These are phyloP conservation scores for Hybognathus amarus DNA, from an alignment of 2,797 vertebrate genomes.

Conservation along the genomic window DNA sequence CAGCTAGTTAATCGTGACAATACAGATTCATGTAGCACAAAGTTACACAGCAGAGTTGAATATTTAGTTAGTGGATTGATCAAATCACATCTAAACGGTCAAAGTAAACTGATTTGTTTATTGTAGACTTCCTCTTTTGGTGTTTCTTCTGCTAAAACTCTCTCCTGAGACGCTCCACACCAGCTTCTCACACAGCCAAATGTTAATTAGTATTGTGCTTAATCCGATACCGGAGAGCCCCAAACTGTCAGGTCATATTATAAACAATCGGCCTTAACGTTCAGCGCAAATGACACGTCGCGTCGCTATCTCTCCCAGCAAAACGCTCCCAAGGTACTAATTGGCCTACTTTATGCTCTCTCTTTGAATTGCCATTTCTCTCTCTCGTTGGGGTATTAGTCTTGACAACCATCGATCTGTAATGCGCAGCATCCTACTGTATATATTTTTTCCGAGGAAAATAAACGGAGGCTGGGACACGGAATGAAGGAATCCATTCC, in stretches of 20 bases:
- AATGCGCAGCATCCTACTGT: constrained; percentile 55
- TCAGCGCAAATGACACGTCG: constrained; percentile 76
- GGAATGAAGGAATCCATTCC: constrained; percentile 69
- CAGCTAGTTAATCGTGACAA: not conserved
- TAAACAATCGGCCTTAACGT: constrained; percentile 80
- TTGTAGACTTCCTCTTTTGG: not conserved
- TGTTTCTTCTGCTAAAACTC: constrained; percentile 11
- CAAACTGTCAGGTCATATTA: constrained; percentile 86
- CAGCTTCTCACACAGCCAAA: constrained; percentile 67
- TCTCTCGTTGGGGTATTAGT: constrained; percentile 77
- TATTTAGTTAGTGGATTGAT: not conserved
- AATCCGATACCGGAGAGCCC: constrained; percentile 82
- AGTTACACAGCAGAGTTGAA: not conserved
- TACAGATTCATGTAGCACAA: not conserved
- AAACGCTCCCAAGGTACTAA: constrained; percentile 83
- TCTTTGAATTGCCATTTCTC: constrained; percentile 77
- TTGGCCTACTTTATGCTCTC: constrained; percentile 82
- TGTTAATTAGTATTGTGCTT: constrained; percentile 84
- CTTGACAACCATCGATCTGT: constrained; percentile 77
- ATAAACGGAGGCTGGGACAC: constrained; percentile 62
- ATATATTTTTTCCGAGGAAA: constrained; percentile 56
- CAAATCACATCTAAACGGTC: not conserved
- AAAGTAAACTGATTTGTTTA: not conserved
- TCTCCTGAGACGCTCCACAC: constrained; percentile 71
- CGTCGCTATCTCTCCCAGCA: constrained; percentile 76